Base-by-base conservation (phyloP, 1,140 invertebrate genomes). In the Teleogryllus occipitalis region DNA sequence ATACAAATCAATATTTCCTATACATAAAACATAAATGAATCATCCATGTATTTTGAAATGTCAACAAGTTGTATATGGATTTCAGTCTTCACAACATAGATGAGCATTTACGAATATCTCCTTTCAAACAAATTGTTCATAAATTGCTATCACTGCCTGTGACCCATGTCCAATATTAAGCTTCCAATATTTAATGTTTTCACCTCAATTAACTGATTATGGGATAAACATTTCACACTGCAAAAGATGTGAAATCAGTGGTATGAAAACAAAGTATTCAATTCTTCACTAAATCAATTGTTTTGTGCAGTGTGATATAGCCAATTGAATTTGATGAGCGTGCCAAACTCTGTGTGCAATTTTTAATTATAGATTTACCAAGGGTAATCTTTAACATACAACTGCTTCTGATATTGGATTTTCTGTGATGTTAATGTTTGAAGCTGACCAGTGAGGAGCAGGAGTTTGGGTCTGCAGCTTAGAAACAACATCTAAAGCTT, bases 391-490 rank as follows among this genome's bases (percentile, higher is more conserved):
- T 90, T 92, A 93, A 86, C 91, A 92, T 82, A 91, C 91, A 77
- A 92, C 91, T 12, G 92, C 92, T 83, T 91, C 90, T 81, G 92
- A 92, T 85, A 93, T 93, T 72, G 92, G 92, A 85, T 93, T 93
- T 86, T 93, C 92, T 78, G 92, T 93, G 85, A 93, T 93, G 85
- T 92, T 90, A 84, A 93, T 93, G 82, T 91, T 89, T 74, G 90
- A 89, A 81, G 89, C 89, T 81, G 89, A 89, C 80, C 79, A 80
- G 46, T 80, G 76, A 15, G 47, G 79, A 14, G 81, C 39, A 7
- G 77, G 86, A 86, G 82, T 87, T 88, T 82, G 89, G 90, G 78
- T 86, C 81, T 83, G 81, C 74, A 85, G 82, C 82, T 86, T 82
- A 82, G 84, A 85, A 77, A 84, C 82, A 81, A 84, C 85, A 80